Evolutionary conservation across 35 echinoderm and acorn worm genomes (phyloP).

Genomic region (Diadema setosum): DNA sequence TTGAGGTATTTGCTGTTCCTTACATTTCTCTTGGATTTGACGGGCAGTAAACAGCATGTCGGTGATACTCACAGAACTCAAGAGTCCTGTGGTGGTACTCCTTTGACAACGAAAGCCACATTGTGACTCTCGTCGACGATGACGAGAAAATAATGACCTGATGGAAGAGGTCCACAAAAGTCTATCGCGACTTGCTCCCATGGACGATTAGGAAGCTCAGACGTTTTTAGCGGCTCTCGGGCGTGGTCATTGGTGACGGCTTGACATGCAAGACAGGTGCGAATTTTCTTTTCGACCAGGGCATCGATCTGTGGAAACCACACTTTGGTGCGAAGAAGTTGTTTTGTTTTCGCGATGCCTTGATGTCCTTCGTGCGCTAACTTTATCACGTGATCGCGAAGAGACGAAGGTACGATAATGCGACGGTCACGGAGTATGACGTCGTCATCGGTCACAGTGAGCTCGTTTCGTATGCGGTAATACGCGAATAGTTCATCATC

Average conservation of each 20-base stretch:
- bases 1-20: too few species aligned
- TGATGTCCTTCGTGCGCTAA: constrained; percentile 40
- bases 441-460: constrained; percentile 37
- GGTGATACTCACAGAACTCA: too few species aligned
- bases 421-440: constrained; percentile 33
- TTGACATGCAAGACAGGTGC: neutral
- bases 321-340: constrained; percentile 3
- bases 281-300: neutral
- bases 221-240: constrained; percentile 26
- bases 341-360: constrained; percentile 29
- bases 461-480: constrained; percentile 12
- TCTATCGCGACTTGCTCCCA: constrained; percentile 20
- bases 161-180: constrained; percentile 19
- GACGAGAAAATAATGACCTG: constrained; percentile 30
- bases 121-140: constrained; percentile 52
- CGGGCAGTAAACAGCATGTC: too few species aligned
- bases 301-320: constrained; percentile 51
- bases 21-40: too few species aligned
- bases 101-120: too few species aligned
- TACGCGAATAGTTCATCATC: neutral
- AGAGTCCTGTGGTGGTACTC: too few species aligned
- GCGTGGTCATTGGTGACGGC: neutral
- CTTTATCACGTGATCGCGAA: neutral
- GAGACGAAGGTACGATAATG: constrained; percentile 15
- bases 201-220: constrained; percentile 1